phyloP scores from a whole-genome alignment of 2,113 vertebrate species.

The Atrichornis clamosus region DNA sequence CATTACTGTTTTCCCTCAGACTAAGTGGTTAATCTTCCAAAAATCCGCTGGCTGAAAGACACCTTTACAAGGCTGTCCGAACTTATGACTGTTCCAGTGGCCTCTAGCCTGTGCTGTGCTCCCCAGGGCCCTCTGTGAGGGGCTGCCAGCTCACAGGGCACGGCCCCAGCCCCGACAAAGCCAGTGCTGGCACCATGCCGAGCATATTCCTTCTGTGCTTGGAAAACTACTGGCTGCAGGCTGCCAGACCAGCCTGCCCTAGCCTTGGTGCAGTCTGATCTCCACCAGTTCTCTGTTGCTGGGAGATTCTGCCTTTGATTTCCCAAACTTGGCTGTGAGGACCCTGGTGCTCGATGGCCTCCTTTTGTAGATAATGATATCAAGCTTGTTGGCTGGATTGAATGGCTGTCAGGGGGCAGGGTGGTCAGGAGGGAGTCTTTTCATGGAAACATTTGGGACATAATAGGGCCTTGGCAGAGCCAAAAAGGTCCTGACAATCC shows the following conservation, averaged over 20 bases:
- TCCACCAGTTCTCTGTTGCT: constrained; percentile 21
- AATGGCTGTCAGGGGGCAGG: constrained; percentile 43
- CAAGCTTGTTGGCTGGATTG: constrained; percentile 55
- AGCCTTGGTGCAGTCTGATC: neutral
- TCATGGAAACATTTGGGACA: constrained; percentile 54
- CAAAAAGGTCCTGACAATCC: constrained; percentile 19
- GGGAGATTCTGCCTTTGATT: constrained; percentile 56
- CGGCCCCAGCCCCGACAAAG: neutral
- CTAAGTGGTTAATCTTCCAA: neutral
- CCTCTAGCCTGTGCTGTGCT: neutral
- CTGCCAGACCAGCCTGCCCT: neutral
- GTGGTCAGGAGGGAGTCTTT: constrained; percentile 35
- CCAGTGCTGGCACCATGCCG: neutral
- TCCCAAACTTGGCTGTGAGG: constrained; percentile 43
- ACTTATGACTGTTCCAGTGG: neutral
- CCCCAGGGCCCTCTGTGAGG: neutral
- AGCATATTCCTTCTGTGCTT: neutral
- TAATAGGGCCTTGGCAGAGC: constrained; percentile 49
- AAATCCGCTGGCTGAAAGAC: neutral
- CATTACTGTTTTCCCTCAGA: neutral
- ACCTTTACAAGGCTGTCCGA: neutral
- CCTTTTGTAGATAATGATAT: constrained; percentile 65
- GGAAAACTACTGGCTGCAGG: neutral
- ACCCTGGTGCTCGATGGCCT: neutral
- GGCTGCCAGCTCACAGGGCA: neutral